Evolutionary conservation across 2,797 vertebrate genomes (phyloP).

Genomic region (Acomys russatus): DNA sequence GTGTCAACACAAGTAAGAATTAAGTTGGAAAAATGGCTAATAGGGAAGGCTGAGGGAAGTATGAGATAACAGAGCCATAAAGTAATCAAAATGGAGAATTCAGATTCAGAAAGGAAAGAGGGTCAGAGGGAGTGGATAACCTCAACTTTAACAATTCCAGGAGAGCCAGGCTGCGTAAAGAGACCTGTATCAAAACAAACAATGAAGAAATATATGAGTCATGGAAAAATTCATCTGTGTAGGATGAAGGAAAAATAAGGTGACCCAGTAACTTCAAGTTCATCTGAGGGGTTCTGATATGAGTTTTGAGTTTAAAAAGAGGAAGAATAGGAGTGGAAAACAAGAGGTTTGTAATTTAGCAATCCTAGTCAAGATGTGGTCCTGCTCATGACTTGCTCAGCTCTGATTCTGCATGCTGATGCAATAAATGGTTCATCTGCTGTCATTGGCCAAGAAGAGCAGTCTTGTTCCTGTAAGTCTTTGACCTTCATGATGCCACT

Average conservation of each 20-base stretch:
- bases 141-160: background rate
- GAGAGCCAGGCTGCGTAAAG: background rate
- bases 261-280: background rate
- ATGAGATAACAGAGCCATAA: background rate
- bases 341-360: background rate
- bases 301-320: background rate
- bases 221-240: background rate
- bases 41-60: background rate
- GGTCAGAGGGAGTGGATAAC: background rate
- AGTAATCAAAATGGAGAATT: background rate
- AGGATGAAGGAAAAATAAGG: background rate
- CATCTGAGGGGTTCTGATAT: background rate
- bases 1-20: background rate
- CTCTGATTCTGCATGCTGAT: background rate
- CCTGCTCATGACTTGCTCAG: background rate
- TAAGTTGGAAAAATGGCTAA: background rate
- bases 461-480: background rate
- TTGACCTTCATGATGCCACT: background rate
- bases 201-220: background rate
- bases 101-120: background rate
- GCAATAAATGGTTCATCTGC: too few species aligned
- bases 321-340: background rate
- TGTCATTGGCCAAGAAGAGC: background rate
- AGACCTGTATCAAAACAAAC: background rate
- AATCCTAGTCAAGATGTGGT: background rate